Evolutionary conservation across 2,888 invertebrate genomes (phyloP).

Genomic region (Drosophila infuscata): DNA sequence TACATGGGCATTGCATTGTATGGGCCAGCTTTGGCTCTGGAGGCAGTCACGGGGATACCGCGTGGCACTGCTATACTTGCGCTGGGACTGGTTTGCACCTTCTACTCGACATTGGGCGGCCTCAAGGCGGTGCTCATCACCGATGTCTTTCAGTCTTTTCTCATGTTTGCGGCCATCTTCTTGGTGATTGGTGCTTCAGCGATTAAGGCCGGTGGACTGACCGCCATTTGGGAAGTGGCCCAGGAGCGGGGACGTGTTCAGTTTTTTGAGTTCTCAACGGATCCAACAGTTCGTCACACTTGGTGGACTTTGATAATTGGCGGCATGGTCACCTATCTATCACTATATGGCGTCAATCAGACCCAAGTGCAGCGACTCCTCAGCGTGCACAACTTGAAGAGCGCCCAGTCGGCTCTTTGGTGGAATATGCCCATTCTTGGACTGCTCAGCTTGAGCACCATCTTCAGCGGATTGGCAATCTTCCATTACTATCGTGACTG

Average conservation of each 20-base stretch:
- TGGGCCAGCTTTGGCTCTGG: slow-evolving; percentile 96
- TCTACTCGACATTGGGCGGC: slow-evolving; percentile 95
- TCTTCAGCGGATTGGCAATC: slow-evolving; percentile 92
- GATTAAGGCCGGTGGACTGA: slow-evolving; percentile 89
- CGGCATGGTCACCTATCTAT: slow-evolving; percentile 92
- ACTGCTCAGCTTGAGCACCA: slow-evolving; percentile 90
- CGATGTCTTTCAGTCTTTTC: slow-evolving; percentile 92
- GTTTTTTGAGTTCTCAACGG: slow-evolving; percentile 89
- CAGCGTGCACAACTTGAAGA: slow-evolving; percentile 89
- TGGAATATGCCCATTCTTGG: slow-evolving; percentile 92
- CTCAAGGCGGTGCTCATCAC: slow-evolving; percentile 96
- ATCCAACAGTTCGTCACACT: slow-evolving; percentile 93
- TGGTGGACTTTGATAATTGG: slow-evolving; percentile 93
- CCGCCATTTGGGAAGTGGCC: slow-evolving; percentile 90
- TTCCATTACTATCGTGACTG: slow-evolving; percentile 93
- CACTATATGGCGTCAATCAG: slow-evolving; percentile 95
- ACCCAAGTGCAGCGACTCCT: slow-evolving; percentile 92
- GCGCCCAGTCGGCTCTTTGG: slow-evolving; percentile 92
- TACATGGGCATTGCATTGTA: slow-evolving; percentile 97
- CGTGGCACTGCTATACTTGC: slow-evolving; percentile 90
- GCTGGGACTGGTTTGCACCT: slow-evolving; percentile 90
- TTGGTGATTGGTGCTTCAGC: slow-evolving; percentile 91
- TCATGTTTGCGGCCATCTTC: slow-evolving; percentile 94
- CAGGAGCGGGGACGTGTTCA: slow-evolving; percentile 89
- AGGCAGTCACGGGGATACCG: slow-evolving; percentile 92